phyloP scores from a whole-genome alignment of 2,797 vertebrate genomes.

The Hydrocynus forskahlii region DNA sequence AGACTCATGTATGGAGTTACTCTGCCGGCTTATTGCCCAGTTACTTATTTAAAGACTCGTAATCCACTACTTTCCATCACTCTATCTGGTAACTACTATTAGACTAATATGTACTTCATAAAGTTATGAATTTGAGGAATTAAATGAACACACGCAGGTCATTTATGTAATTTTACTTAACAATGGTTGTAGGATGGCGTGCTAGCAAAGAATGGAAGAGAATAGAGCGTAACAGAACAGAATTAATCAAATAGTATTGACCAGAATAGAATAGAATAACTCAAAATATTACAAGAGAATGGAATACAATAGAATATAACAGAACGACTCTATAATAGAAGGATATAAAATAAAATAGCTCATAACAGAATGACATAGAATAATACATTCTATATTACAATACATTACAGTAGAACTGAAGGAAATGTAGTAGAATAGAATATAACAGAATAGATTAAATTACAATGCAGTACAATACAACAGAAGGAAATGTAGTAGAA shows the following conservation, averaged over 20 bases:
- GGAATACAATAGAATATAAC: not conserved
- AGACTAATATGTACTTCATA: not conserved
- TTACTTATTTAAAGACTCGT: too few species aligned
- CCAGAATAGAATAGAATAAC: not conserved
- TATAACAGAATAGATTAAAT: not conserved
- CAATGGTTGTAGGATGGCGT: too few species aligned
- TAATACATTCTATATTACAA: not conserved
- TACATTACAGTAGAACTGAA: not conserved
- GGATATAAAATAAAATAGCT: not conserved
- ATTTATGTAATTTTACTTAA: too few species aligned
- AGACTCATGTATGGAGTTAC: too few species aligned
- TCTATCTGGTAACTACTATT: not conserved
- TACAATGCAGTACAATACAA: not conserved
- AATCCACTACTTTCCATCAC: too few species aligned
- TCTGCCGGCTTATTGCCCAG: too few species aligned
- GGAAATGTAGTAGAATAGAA: not conserved
- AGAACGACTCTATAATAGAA: not conserved
- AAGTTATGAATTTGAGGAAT: not conserved
- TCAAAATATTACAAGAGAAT: not conserved
- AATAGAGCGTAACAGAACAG: not conserved
- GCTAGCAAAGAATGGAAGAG: not conserved
- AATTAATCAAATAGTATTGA: not conserved
- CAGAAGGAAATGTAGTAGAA: not conserved
- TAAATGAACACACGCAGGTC: too few species aligned
- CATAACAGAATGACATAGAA: constrained; percentile 3